Conservation (phyloP, 2,888 invertebrate species). For the Fragum sueziense region DNA sequence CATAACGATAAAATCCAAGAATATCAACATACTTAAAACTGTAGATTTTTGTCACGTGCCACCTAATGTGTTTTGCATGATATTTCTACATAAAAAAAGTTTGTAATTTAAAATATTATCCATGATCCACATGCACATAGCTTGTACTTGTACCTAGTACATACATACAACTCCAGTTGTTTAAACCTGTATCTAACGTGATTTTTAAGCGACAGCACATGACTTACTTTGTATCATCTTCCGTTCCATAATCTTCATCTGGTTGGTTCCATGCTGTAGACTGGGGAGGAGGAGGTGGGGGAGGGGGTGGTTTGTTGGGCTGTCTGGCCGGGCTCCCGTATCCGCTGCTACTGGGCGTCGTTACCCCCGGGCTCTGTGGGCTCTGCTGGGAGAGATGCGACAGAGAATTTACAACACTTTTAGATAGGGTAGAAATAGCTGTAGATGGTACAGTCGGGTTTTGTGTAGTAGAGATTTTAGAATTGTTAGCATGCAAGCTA, state of each 20-base stretch:
- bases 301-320: conserved; percentile 59
- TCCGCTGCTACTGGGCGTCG: conserved; percentile 25
- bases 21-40: too few relatives aligned
- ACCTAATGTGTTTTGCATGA: too few relatives aligned
- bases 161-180: too few relatives aligned
- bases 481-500: not conserved
- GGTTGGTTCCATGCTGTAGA: conserved; percentile 16
- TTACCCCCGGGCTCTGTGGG: conserved; percentile 50
- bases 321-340: conserved; percentile 56
- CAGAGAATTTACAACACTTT: conserved; percentile 33
- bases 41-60: too few relatives aligned
- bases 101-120: too few relatives aligned
- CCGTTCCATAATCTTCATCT: conserved; percentile 56
- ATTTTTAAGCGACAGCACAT: too few relatives aligned
- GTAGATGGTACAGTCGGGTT: conserved; percentile 1
- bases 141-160: not conserved
- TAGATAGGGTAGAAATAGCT: conserved; percentile 4
- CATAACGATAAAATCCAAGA: too few relatives aligned
- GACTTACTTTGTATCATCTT: conserved; percentile 64
- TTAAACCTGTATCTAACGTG: too few relatives aligned
- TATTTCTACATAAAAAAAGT: too few relatives aligned
- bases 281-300: conserved; percentile 47
- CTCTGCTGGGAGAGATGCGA: conserved; percentile 52
- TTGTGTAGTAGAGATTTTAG: not conserved
- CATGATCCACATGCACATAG: too few relatives aligned